These are phyloP conservation scores for Coregonus clupeaformis DNA, from an alignment of 2,113 vertebrate species.

Conservation along the genomic window DNA sequence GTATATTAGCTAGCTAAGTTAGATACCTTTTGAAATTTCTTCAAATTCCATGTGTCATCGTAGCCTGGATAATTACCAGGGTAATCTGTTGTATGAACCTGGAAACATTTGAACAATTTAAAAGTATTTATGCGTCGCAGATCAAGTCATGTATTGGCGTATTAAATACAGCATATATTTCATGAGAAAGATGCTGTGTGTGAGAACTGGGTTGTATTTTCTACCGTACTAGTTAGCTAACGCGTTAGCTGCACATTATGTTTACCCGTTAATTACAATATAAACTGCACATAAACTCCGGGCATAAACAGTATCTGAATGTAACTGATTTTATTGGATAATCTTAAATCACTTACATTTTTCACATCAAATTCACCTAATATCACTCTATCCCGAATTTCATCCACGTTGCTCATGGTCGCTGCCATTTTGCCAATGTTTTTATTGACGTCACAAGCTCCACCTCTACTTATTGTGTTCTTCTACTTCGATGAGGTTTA, in stretches of 20 bases:
- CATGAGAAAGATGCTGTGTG: too few relatives aligned
- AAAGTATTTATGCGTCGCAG: too few relatives aligned
- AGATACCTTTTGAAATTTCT: conserved; percentile 79
- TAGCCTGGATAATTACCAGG: conserved; percentile 93
- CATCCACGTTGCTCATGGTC: conserved; percentile 72
- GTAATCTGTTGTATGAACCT: conserved; percentile 92
- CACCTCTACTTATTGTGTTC: too few relatives aligned
- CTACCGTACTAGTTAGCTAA: not conserved
- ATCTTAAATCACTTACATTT: conserved; percentile 76
- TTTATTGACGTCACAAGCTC: not conserved
- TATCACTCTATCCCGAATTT: conserved; percentile 86
- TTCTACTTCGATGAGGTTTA: too few relatives aligned
- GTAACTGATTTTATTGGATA: not conserved
- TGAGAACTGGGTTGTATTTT: too few relatives aligned
- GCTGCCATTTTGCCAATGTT: conserved; percentile 70
- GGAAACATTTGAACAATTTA: too few relatives aligned
- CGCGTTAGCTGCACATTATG: not conserved
- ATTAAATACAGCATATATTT: not conserved
- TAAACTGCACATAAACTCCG: not conserved
- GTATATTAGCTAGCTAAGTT: too few relatives aligned
- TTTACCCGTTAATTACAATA: not conserved
- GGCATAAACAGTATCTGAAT: not conserved
- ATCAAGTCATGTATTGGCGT: too few relatives aligned
- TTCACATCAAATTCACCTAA: conserved; percentile 85
- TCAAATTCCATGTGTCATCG: conserved; percentile 86